phyloP scores from a whole-genome alignment of 2,888 invertebrate species.

The Lasius fuliginosus region DNA sequence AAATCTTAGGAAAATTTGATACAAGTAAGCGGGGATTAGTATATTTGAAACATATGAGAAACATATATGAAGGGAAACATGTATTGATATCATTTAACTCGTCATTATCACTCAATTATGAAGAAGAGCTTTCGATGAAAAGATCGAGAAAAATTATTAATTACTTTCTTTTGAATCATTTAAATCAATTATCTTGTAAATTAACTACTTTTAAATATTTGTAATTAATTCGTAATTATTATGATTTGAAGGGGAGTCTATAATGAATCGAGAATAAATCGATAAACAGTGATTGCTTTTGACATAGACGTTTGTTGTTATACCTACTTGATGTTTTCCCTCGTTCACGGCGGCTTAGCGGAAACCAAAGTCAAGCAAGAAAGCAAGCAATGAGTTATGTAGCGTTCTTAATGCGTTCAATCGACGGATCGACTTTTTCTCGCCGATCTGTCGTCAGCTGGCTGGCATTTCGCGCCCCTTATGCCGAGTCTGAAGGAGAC shows the following conservation, averaged over 20 bases:
- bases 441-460: slow-evolving; percentile 72
- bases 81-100: background rate
- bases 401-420: slow-evolving; percentile 63
- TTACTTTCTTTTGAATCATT: background rate
- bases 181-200: background rate
- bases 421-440: slow-evolving; percentile 64
- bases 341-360: slow-evolving; percentile 29
- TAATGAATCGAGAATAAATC: background rate
- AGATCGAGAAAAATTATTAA: background rate
- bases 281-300: slow-evolving; percentile 8
- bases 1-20: background rate
- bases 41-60: background rate
- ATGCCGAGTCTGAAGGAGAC: slow-evolving; percentile 59
- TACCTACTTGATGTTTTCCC: slow-evolving; percentile 21
- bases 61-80: background rate
- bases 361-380: slow-evolving; percentile 49
- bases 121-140: background rate
- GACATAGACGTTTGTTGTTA: slow-evolving; percentile 25
- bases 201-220: slow-evolving; percentile 3
- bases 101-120: background rate
- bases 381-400: slow-evolving; percentile 56
- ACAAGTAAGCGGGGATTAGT: background rate
- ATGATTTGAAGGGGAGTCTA: background rate
- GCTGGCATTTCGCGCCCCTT: slow-evolving; percentile 61
- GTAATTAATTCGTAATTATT: slow-evolving; percentile 7